Base-by-base conservation (phyloP, 2,113 vertebrate genomes). In the Nothoprocta perdicaria region DNA sequence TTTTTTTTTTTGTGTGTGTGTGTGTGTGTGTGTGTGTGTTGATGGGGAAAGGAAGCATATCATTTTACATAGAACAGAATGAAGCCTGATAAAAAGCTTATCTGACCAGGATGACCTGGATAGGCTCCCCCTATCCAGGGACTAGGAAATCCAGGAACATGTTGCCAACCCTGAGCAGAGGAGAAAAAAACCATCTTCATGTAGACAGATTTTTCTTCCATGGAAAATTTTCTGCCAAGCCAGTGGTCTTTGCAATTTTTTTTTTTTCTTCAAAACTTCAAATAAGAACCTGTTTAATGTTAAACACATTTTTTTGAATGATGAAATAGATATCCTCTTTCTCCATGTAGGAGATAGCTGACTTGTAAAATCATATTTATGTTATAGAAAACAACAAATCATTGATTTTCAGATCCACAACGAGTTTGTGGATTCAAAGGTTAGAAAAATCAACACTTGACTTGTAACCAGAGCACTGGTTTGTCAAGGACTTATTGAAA, bases 161-260 rank as follows among this genome's bases (percentile, higher is more conserved):
- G 21, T 6, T 38, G 60, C 40, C 13, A 61, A 12, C 21, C 46
- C 14, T 17, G 74, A 16, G 1, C 38, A 82, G 52, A 62, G 10
- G 7, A 1, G 10, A 11, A 48, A 41, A 33, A 77, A 41, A 48
- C 38, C 29, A 19, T 60, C 4, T 2, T 24, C 10, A 4, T 1
- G 1, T 45, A 23, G 21, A 27, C 45, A 67, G 14, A 55, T 68
- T 26, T 35, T 8, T 8, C 35, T 0, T 1, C 2, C 21, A 0
- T 15, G 6, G 26, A 79, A 53, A 63, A 38, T 38, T 60, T 61
- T 60, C 27, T 57, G 21, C 46, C 4, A 45, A 67, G 10, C 18
- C 31, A 18, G 2, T 19, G 11, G 6, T 38, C 67, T 23, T 14
- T 71, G 60, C 12, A 76, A 68, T 4, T 46, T 63, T 41, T 53